Percentiles rank a stretch among this genome's conserved stretches.
Evolutionary conservation across 1,140 invertebrate genomes (phyloP).

Genomic region (Hydropsyche tenuis): DNA sequence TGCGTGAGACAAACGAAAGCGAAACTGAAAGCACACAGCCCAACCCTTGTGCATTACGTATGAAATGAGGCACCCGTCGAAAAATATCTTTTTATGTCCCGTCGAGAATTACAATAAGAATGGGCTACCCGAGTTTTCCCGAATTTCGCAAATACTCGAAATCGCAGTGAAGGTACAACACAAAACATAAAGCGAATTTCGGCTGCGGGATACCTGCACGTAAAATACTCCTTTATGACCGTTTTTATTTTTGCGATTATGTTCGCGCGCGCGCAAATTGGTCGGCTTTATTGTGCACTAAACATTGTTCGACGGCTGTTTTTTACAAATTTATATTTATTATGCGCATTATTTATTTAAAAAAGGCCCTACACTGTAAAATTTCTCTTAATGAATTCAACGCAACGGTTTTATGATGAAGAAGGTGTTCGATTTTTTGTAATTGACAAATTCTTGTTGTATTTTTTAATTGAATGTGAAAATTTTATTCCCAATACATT

Average conservation of each 20-base stretch:
- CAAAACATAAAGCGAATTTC: background rate
- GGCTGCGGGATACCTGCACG: conserved; percentile 1
- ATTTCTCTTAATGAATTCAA: too few species aligned
- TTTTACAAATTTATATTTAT: background rate
- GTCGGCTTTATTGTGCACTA: conserved; percentile 1
- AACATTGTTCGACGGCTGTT: background rate
- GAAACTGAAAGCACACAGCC: background rate
- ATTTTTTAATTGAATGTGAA: too few species aligned
- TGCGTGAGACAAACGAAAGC: too few species aligned
- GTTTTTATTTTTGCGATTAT: conserved; percentile 6
- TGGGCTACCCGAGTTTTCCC: conserved; percentile 11
- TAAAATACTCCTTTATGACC: conserved; percentile 2
- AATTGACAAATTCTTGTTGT: too few species aligned
- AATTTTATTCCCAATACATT: too few species aligned
- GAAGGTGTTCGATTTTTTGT: too few species aligned
- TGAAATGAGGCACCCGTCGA: background rate
- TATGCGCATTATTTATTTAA: too few species aligned
- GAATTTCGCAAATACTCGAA: conserved; percentile 7
- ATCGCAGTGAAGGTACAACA: conserved; percentile 1
- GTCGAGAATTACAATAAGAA: conserved; percentile 17
- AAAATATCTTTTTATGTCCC: conserved; percentile 16
- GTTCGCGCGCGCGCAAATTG: conserved; percentile 1
- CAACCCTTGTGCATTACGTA: conserved; percentile 4
- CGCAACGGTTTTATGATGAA: too few species aligned
- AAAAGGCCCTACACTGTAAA: too few species aligned